Evolutionary conservation across 2,888 invertebrate genomes (phyloP), one percentile per base, ranked within the genome.

Genomic region (Ormyrus nitidulus): DNA sequence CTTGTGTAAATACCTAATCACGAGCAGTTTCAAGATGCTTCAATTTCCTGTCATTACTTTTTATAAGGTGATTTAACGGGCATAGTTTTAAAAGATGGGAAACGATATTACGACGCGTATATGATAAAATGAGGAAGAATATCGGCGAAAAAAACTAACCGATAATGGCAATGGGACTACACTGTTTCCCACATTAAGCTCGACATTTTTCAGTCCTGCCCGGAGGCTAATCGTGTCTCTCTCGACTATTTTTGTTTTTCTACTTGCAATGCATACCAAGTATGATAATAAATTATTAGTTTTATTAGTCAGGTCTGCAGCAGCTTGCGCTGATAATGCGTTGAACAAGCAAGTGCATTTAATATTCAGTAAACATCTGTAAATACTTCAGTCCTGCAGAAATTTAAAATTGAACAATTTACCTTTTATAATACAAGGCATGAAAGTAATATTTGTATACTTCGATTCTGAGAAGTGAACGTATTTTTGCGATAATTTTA

Each of bases 41-140:
- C 75, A 80, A 80, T 80, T 80, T 80, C 79, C 79, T 65, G 79
- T 66, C 59, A 64, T 75, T 46, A 74, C 34, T 74, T 79, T 79
- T 69, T 79, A 74, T 48, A 71, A 71, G 65, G 44, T 61, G 58
- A 75, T 75, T 80, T 76, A 73, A 79, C 62, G 10, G 66, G 53
- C 11, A 34, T 54, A 62, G 59, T 70, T 64, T 59, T 71, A 13
- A 79, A 74, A 79, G 71, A 49, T 73, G 74, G 59, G 59, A 70
- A 79, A 7, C 54, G 65, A 46, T 46, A 71, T 73, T 70, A 53
- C 19, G 19, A 61, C 59, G 59, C n/a, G 48, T 10, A 48, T 59
- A 59, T 49, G 58, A 65, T 61, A 71, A 79, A 65, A 58, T 48
- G 56, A 75, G 65, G 65, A 74, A 59, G 70, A 59, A 58, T 65